phyloP scores from a whole-genome alignment of 2,888 invertebrate genomes.

The Cerastis leucographa region DNA sequence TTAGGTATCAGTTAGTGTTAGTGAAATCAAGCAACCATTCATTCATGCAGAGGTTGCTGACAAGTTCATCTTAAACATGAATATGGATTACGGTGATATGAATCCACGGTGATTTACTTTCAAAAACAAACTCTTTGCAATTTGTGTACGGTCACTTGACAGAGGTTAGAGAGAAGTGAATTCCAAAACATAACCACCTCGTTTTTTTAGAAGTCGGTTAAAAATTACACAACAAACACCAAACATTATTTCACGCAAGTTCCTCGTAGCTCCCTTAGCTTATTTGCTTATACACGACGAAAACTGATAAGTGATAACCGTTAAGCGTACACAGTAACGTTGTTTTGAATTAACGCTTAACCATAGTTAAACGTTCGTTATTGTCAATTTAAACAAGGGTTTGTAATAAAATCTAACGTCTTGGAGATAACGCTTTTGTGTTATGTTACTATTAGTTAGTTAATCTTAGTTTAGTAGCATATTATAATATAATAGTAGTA shows the following conservation, averaged over 20 bases:
- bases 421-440: conserved; percentile 38
- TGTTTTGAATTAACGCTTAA: conserved; percentile 30
- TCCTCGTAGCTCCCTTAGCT: background rate
- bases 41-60: no score
- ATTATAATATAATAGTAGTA: no score
- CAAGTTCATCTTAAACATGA: no score
- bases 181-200: background rate
- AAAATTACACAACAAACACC: background rate
- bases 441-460: conserved; percentile 6
- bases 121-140: no score
- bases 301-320: conserved; percentile 42
- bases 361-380: conserved; percentile 42
- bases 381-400: conserved; percentile 46
- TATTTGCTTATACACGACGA: background rate
- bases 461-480: conserved; percentile 25
- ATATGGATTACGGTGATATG: no score
- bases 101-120: no score
- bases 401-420: conserved; percentile 37
- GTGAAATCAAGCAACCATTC: no score
- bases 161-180: background rate
- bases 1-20: no score
- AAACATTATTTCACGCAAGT: background rate
- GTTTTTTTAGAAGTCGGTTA: no score
- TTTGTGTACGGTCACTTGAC: no score
- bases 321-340: conserved; percentile 23